phyloP scores from a whole-genome alignment of 2,888 invertebrate species.

The Parnassius apollo region DNA sequence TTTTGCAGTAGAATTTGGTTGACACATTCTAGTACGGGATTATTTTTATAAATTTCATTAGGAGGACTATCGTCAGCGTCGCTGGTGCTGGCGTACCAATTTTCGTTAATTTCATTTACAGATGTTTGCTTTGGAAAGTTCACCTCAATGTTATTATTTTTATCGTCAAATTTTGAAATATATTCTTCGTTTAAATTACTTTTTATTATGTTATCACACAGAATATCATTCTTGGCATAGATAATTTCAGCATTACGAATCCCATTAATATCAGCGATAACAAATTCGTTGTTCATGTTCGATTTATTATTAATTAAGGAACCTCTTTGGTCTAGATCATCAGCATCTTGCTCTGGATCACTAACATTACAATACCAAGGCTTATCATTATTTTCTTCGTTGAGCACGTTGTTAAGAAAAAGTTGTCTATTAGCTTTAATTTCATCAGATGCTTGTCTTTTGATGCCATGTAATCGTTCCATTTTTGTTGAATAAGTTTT shows the following conservation, averaged over 20 bases:
- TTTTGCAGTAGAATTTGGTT: slow-evolving; percentile 92
- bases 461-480: slow-evolving; percentile 81
- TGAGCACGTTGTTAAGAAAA: slow-evolving; percentile 69
- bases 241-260: slow-evolving; percentile 60
- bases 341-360: slow-evolving; percentile 73
- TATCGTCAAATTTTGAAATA: slow-evolving; percentile 53
- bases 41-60: slow-evolving; percentile 87
- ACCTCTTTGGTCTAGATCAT: slow-evolving; percentile 60
- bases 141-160: slow-evolving; percentile 60
- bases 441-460: slow-evolving; percentile 72
- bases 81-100: slow-evolving; percentile 90
- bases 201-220: slow-evolving; percentile 63
- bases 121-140: slow-evolving; percentile 50
- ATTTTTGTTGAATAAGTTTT: slow-evolving; percentile 79
- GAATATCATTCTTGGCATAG: slow-evolving; percentile 70
- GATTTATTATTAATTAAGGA: slow-evolving; percentile 55
- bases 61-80: slow-evolving; percentile 88
- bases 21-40: slow-evolving; percentile 92
- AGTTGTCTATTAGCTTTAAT: slow-evolving; percentile 71
- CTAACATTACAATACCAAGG: slow-evolving; percentile 79
- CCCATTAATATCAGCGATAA: slow-evolving; percentile 52
- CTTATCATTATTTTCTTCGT: slow-evolving; percentile 66
- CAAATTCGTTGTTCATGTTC: slow-evolving; percentile 64
- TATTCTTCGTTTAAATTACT: slow-evolving; percentile 56
- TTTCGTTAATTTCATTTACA: slow-evolving; percentile 82